These are phyloP conservation scores for Phrixothrix hirtus DNA, from an alignment of 2,888 invertebrate species.

Conservation along the genomic window DNA sequence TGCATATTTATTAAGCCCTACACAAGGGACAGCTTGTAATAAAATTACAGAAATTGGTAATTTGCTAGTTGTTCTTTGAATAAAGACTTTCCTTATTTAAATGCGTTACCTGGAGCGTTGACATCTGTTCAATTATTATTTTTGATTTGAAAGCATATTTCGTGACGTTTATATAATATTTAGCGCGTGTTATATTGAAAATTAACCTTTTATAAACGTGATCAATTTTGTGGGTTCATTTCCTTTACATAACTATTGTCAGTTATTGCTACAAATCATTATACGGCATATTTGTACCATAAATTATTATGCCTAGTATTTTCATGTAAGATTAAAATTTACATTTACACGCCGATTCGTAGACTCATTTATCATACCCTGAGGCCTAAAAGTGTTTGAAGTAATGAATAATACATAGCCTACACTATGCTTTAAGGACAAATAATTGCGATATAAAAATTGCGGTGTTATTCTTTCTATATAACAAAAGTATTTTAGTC, in stretches of 20 bases:
- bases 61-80: constrained; percentile 28
- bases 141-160: constrained; percentile 19
- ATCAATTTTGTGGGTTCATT: no score
- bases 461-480: no score
- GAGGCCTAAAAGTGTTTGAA: constrained; percentile 12
- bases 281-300: background rate
- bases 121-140: constrained; percentile 25
- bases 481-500: no score
- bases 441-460: constrained; percentile 36
- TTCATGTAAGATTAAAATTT: constrained; percentile 21
- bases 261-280: background rate
- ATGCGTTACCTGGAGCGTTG: constrained; percentile 24
- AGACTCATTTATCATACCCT: constrained; percentile 3
- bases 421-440: constrained; percentile 30
- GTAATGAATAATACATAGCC: constrained; percentile 33
- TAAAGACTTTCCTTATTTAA: constrained; percentile 31
- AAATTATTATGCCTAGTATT: constrained; percentile 3
- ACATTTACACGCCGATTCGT: constrained; percentile 4
- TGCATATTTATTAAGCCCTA: constrained; percentile 34
- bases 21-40: constrained; percentile 29
- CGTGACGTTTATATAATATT: constrained; percentile 4
- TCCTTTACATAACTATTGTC: no score
- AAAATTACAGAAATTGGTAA: constrained; percentile 33
- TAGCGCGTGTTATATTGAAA: background rate
- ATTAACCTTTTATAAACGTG: background rate